phyloP scores from a whole-genome alignment of 37 sponge, comb jelly and placozoan genomes.

The Eunapius fragilis region DNA sequence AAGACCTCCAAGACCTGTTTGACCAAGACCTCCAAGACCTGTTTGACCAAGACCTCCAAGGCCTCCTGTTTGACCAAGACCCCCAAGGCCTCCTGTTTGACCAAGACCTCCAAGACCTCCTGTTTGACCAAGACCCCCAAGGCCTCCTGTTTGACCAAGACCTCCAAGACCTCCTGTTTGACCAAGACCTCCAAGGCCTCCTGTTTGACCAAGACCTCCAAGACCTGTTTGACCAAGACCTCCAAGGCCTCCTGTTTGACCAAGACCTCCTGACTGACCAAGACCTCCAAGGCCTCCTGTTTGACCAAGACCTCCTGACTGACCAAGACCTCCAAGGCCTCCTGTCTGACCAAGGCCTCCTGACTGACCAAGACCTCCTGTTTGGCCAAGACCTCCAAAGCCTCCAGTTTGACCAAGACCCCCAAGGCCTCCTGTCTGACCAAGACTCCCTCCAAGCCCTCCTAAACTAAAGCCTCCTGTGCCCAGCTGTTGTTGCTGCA shows the following conservation, averaged over 20 bases:
- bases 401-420: conserved; percentile 1
- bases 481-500: neutral
- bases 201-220: neutral
- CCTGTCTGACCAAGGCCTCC: conserved; percentile 13
- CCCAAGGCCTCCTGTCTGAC: neutral
- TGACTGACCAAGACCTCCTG: neutral
- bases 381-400: conserved; percentile 17
- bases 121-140: neutral
- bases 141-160: conserved; percentile 4
- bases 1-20: neutral
- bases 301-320: neutral
- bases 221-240: neutral
- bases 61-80: neutral
- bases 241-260: neutral
- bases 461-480: neutral
- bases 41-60: neutral
- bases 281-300: no score
- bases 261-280: neutral
- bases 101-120: conserved; percentile 19
- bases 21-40: neutral
- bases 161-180: conserved; percentile 4
- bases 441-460: neutral
- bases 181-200: neutral
- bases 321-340: conserved; percentile 6
- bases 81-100: conserved; percentile 5